phyloP scores from a whole-genome alignment of 2,113 vertebrate species.

The Heteronetta atricapilla region DNA sequence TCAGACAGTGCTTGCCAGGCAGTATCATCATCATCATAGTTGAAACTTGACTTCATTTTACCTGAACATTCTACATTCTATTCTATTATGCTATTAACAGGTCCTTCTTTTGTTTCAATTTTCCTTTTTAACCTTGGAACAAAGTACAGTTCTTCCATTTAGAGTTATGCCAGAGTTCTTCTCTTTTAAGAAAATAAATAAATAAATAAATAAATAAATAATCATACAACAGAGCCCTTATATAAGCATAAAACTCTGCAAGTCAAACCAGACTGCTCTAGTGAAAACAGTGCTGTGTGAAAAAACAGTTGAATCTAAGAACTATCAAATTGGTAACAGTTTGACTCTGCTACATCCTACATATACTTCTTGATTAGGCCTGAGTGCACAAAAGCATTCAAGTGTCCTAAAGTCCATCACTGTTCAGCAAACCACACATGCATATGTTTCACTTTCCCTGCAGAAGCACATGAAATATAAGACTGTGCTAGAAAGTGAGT shows the following conservation, averaged over 20 bases:
- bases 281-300: not conserved
- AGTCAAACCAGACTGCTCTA: not conserved
- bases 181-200: not conserved
- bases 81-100: not conserved
- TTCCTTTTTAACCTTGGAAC: conserved; percentile 1
- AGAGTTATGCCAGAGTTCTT: not conserved
- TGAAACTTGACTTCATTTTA: conserved; percentile 38
- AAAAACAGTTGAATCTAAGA: not conserved
- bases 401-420: not conserved
- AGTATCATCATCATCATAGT: conserved; percentile 16
- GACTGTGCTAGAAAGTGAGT: not conserved
- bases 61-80: not conserved
- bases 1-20: conserved; percentile 12
- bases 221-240: not conserved
- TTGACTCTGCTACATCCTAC: not conserved
- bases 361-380: not conserved
- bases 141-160: not conserved
- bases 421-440: not conserved
- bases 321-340: not conserved
- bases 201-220: not conserved
- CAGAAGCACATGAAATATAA: not conserved
- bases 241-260: not conserved
- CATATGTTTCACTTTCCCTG: not conserved
- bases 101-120: not conserved
- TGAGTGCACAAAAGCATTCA: not conserved